Evolutionary conservation across 2,113 vertebrate genomes (phyloP).

Genomic region (Chrysemys picta): DNA sequence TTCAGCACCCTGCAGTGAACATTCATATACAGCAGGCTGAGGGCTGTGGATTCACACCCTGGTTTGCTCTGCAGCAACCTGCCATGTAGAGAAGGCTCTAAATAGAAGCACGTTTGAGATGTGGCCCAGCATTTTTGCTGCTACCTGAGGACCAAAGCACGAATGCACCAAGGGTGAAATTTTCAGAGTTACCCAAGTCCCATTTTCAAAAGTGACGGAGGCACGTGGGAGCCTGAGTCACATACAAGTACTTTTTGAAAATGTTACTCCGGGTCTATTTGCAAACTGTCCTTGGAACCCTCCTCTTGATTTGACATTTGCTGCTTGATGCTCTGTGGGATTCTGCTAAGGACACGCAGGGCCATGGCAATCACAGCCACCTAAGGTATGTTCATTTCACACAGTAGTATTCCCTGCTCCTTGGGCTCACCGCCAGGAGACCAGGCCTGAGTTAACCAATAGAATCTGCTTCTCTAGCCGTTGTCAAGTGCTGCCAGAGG

Average conservation of each 20-base stretch:
- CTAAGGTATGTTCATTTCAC: not conserved
- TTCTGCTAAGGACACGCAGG: not conserved
- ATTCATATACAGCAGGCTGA: not conserved
- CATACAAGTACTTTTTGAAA: not conserved
- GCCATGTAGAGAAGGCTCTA: not conserved
- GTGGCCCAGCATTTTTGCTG: not conserved
- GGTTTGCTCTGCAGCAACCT: not conserved
- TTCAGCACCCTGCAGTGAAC: not conserved
- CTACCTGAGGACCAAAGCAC: not conserved
- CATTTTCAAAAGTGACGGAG: not conserved
- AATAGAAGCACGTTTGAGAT: not conserved
- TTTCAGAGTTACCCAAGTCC: not conserved
- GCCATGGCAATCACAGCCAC: not conserved
- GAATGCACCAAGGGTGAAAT: not conserved
- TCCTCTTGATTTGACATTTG: not conserved
- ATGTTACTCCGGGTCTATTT: not conserved
- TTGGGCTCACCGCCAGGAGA: not conserved
- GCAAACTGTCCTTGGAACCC: not conserved
- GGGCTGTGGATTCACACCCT: not conserved
- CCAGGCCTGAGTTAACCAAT: not conserved
- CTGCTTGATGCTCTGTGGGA: not conserved
- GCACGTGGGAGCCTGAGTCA: not conserved
- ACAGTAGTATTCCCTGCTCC: not conserved
- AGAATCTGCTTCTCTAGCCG: not conserved
- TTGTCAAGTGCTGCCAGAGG: fast-evolving